Conservation (phyloP, 1,140 invertebrate species). For the Eupeodes corollae region DNA sequence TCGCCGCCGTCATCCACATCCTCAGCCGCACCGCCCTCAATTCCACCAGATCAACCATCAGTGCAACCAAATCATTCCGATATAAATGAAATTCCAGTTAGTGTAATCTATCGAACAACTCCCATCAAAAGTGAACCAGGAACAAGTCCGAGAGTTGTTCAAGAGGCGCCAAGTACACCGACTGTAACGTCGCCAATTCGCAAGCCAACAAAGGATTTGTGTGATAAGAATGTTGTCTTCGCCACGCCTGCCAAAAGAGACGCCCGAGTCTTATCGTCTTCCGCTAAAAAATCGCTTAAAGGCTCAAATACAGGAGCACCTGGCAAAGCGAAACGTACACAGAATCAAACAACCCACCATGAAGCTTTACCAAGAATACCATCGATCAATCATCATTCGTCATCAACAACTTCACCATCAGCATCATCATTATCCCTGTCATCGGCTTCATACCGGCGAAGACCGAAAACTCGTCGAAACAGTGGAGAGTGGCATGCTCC, state of each 20-base stretch:
- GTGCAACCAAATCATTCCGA: conserved; percentile 29
- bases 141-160: not conserved
- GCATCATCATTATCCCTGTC: not conserved
- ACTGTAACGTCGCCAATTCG: conserved; percentile 17
- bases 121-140: conserved; percentile 5
- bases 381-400: not conserved
- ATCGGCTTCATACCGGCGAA: conserved; percentile 6
- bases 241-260: conserved; percentile 1
- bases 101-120: conserved; percentile 31
- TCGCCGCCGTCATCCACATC: conserved; percentile 11
- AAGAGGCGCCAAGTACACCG: conserved; percentile 1
- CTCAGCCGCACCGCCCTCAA: conserved; percentile 2
- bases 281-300: not conserved
- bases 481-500: conserved; percentile 37
- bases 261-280: not conserved
- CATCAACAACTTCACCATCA: conserved; percentile 1
- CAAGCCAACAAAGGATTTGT: not conserved
- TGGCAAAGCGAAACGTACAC: not conserved
- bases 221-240: not conserved
- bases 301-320: not conserved
- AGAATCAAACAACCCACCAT: conserved; percentile 16
- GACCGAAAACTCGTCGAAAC: conserved; percentile 12
- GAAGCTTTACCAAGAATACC: conserved; percentile 42
- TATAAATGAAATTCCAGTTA: conserved; percentile 34
- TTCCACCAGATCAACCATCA: not conserved